A percentile compares a stretch with the other conserved stretches of the same genome.
These are phyloP conservation scores for Tetragonula clypearis DNA, from an alignment of 1,140 invertebrate species.

Conservation along the genomic window DNA sequence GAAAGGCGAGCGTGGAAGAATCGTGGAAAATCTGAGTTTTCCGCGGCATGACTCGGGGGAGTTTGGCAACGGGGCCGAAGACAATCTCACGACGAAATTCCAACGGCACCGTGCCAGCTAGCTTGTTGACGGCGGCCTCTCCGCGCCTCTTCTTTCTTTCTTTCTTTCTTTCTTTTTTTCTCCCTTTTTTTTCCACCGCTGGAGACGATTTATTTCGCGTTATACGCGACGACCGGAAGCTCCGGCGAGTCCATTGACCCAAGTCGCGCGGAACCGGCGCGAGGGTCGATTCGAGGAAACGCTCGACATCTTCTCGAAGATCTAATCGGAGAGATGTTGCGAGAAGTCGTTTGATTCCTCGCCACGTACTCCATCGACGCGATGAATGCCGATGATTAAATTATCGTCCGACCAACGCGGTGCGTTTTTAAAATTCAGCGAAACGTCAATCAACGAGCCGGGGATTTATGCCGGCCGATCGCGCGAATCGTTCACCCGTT, in stretches of 20 bases:
- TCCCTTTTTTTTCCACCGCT: neutral
- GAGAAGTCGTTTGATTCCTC: neutral
- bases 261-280: too few relatives aligned
- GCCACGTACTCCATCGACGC: neutral
- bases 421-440: neutral
- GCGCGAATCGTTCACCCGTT: neutral
- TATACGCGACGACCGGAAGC: neutral
- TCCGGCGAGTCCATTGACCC: constrained; percentile 16
- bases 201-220: constrained; percentile 42
- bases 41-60: constrained; percentile 27
- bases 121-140: constrained; percentile 46
- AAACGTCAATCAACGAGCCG: neutral
- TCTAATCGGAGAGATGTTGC: neutral
- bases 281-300: too few relatives aligned
- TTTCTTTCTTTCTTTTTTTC: too few relatives aligned
- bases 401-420: too few relatives aligned
- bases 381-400: neutral
- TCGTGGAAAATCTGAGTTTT: constrained; percentile 30
- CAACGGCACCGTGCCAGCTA: constrained; percentile 40
- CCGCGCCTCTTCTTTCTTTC: neutral
- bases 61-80: constrained; percentile 39
- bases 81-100: constrained; percentile 46
- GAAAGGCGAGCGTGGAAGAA: neutral
- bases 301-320: too few relatives aligned
- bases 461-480: neutral